phyloP scores from a whole-genome alignment of 2,113 vertebrate genomes.

The Coregonus clupeaformis region DNA sequence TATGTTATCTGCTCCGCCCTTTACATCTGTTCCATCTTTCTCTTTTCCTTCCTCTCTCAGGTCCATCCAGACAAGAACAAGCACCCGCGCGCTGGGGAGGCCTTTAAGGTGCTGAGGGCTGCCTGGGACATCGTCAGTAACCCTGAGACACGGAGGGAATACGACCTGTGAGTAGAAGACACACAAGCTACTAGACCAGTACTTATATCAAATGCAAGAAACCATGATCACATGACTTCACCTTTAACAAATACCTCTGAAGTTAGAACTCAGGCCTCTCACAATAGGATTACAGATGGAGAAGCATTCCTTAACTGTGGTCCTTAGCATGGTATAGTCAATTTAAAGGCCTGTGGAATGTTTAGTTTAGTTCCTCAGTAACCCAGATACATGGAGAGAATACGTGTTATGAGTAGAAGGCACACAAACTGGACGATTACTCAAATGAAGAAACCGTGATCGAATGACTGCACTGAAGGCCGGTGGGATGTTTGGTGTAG shows the following conservation, averaged over 20 bases:
- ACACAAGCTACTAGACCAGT: neutral
- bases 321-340: too few relatives aligned
- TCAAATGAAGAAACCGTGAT: too few relatives aligned
- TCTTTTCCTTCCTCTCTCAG: constrained; percentile 62
- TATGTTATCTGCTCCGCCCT: neutral
- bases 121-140: constrained; percentile 96
- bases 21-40: constrained; percentile 13
- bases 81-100: constrained; percentile 89
- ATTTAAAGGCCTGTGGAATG: neutral
- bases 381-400: neutral
- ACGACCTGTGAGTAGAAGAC: constrained; percentile 82
- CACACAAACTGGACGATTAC: too few relatives aligned
- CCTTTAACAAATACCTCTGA: neutral
- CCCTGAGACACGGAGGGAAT: constrained; percentile 85
- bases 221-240: too few relatives aligned
- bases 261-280: neutral
- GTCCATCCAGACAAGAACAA: constrained; percentile 96
- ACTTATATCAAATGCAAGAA: neutral
- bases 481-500: too few relatives aligned
- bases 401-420: too few relatives aligned
- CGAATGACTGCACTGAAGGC: too few relatives aligned
- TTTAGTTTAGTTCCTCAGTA: neutral
- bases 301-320: neutral
- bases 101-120: constrained; percentile 91
- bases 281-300: too few relatives aligned